A percentile compares a stretch with the other conserved stretches of the same genome.
Evolutionary conservation across 2,797 vertebrate species (phyloP).

Genomic region (Borostomias antarcticus): DNA sequence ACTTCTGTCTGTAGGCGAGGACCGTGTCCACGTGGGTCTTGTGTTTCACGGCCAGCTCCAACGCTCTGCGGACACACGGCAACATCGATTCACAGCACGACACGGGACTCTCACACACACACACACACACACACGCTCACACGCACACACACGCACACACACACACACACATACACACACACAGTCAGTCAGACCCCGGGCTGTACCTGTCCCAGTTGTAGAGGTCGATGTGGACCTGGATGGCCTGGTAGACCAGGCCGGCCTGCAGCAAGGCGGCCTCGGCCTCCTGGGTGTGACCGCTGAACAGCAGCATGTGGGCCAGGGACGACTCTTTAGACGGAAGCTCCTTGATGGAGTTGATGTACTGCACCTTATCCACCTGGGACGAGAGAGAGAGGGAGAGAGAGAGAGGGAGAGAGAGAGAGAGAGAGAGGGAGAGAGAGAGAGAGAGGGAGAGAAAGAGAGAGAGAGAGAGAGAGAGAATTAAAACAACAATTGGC

Average conservation of each 20-base stretch:
- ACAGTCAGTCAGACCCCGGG: constrained; percentile 66
- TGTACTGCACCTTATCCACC: constrained; percentile 93
- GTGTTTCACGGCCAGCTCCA: constrained; percentile 95
- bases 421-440: background rate
- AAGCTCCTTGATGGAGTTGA: constrained; percentile 90
- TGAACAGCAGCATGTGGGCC: constrained; percentile 91
- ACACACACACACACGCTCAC: background rate
- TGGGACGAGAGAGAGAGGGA: constrained; percentile 44
- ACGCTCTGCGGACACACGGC: constrained; percentile 79
- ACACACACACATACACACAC: background rate
- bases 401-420: background rate
- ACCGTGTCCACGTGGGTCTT: constrained; percentile 98
- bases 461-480: background rate
- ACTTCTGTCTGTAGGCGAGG: constrained; percentile 90
- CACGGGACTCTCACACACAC: background rate
- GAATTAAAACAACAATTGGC: background rate
- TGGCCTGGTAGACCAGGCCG: constrained; percentile 91
- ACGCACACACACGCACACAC: background rate
- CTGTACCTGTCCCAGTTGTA: constrained; percentile 96
- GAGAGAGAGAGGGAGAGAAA: background rate
- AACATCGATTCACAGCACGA: constrained; percentile 3
- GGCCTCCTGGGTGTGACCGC: constrained; percentile 89
- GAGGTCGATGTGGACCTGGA: constrained; percentile 90
- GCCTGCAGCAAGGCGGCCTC: constrained; percentile 89
- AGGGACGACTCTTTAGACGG: constrained; percentile 91